Base-by-base conservation (phyloP, 2,888 invertebrate genomes). In the Resseliella maxima region DNA sequence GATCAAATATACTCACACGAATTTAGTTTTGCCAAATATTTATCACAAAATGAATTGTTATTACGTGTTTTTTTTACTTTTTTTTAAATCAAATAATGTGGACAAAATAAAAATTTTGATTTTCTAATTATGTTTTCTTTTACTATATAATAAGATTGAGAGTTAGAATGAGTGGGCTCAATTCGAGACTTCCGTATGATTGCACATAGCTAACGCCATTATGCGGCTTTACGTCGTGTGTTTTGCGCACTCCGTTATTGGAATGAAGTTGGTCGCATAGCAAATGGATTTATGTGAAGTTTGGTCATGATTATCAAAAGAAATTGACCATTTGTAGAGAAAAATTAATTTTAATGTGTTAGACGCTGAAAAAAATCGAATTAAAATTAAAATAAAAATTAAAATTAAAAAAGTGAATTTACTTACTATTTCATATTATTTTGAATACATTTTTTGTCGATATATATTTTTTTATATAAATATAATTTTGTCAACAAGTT, bases 151-250 rank as follows among this genome's bases (percentile, higher is more conserved):
- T 1, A 31, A 31, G 31, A 72, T 8, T 21, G 72, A 72, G 83
- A 3, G 35, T 18, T 3, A 21, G 81, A 1, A 21, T 6, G 38
- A 24, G 6, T 38, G 83, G 38, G 83, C 24, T 83, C 41, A 83
- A 38, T 1, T 21, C 8, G 38, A 83, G 83, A 83, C 38, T 83
- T 83, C 12, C 38, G 83, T 38, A 83, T 21, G n/a, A 81, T 38
- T 83, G 38, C 38, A 72, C 31, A 72, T 72, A 8, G 72, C 83
- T 38, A 83, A 83, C 83, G 83, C 83, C 83, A 83, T 83, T 83
- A 24, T 83, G 83, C 83, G 83, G 83, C 83, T 83, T 83, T 83
- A 83, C 38, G 83, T 83, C 38, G 83, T 83, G 83, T 83, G 24
- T 83, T 72, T 83, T 83, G 83, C 83, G 83, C 83, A 83, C 83